Evolutionary conservation across 1,140 invertebrate genomes (phyloP), one percentile per base, ranked within the genome.

Genomic region (Glossosoma conforme): DNA sequence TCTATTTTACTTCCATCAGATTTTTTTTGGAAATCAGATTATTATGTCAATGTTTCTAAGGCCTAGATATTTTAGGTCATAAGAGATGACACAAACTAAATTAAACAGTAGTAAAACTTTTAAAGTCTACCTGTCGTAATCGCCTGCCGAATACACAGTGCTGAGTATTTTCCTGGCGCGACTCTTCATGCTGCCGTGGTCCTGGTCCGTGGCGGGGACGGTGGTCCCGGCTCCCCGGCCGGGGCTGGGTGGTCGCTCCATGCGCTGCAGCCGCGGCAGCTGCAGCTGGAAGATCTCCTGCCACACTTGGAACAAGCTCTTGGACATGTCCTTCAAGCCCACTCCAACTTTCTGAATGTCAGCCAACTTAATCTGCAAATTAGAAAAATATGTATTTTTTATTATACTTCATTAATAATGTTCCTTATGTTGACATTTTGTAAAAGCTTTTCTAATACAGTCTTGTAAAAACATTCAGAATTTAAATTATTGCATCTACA

Each of bases 251-350:
- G 19, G 10, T 24, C 47, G 36, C 54, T 53, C 58, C 44, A 43
- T 25, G 24, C 49, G 56, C 38, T 42, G 44, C 24, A 20, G 41
- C 28, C 56, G 50, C 0, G 60, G 58, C 4, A 64, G 54, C 18
- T 79, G 72, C 45, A 87, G 70, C 33, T 85, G 81, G 63, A 97
- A 91, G 18, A 97, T 81, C 18, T 85, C 82, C 62, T 84, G 81
- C 85, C 93, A 91, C 0, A 91, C 82, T 61, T 85, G 78, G 69
- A 96, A 94, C 15, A 96, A 70, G 19, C 84, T 86, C 66, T 89
- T 90, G 32, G 89, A 84, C 24, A 81, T 80, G 64, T 97, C 92
- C 68, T 96, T 97, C 42, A 85, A 78, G 0, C 90, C 92, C 10
- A 95, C 74, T 61, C 80, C 83, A 14, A 80, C 70, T 54, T 79